Conservation (phyloP, 64 coral and sea anemone species). For the Porites australiensis region DNA sequence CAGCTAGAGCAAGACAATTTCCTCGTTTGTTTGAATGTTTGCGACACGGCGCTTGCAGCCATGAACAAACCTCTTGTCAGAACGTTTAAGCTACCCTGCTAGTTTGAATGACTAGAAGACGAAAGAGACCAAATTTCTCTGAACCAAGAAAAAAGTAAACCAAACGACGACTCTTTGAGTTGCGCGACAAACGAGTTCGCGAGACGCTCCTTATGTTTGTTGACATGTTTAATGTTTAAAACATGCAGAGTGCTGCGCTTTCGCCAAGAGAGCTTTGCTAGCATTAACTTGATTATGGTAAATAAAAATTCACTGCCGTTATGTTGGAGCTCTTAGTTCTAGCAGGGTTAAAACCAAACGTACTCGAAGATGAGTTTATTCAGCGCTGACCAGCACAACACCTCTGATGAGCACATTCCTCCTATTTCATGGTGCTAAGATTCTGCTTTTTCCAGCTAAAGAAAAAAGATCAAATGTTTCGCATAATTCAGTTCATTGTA, state of each 20-base stretch:
- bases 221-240: conserved; percentile 47
- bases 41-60: neutral
- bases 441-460: neutral
- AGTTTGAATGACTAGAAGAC: neutral
- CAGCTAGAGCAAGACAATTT: neutral
- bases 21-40: neutral
- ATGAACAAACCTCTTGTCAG: neutral
- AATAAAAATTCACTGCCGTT: neutral
- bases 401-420: neutral
- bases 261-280: neutral
- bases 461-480: neutral
- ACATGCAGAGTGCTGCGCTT: conserved; percentile 10
- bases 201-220: conserved; percentile 47
- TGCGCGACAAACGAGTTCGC: neutral
- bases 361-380: neutral
- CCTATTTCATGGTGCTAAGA: neutral
- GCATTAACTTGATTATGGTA: conserved; percentile 23
- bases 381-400: neutral
- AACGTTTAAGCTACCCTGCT: neutral
- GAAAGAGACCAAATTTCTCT: neutral
- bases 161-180: neutral
- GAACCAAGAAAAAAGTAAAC: neutral
- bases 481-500: neutral
- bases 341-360: too few species aligned
- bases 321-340: neutral